These are phyloP conservation scores for Microtus oregoni DNA, from an alignment of 2,113 vertebrate species.

Conservation along the genomic window DNA sequence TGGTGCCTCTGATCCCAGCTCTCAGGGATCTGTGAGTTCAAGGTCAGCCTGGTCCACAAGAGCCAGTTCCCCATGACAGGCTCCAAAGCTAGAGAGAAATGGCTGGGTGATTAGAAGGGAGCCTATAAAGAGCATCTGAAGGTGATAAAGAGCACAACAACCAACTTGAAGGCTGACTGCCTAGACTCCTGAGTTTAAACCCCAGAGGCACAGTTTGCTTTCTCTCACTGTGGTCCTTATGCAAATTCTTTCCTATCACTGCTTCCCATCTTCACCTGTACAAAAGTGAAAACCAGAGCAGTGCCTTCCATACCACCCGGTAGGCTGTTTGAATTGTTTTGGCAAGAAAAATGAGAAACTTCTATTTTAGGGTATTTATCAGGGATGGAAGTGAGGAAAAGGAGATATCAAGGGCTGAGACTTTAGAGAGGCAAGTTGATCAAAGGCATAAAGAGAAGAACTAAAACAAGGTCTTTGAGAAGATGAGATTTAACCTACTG, in stretches of 20 bases:
- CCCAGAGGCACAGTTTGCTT: not conserved
- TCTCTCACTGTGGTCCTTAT: not conserved
- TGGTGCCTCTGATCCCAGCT: too few species aligned
- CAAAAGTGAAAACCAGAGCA: not conserved
- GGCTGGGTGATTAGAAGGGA: not conserved
- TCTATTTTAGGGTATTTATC: not conserved
- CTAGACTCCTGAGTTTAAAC: not conserved
- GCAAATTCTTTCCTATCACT: not conserved
- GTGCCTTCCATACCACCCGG: not conserved
- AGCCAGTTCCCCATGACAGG: too few species aligned
- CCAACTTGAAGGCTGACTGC: not conserved
- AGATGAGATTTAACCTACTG: not conserved
- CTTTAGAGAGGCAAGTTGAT: not conserved
- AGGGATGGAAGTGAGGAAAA: not conserved
- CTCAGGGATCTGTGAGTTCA: too few species aligned
- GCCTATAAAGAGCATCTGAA: not conserved
- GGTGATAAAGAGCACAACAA: not conserved
- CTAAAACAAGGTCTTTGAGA: not conserved
- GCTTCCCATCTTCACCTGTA: not conserved
- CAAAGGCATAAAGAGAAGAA: not conserved
- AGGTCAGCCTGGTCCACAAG: too few species aligned
- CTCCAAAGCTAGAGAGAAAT: too few species aligned
- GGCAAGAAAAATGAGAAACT: not conserved
- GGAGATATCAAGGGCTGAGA: not conserved
- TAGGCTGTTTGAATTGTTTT: not conserved